Conservation (phyloP, 2,888 invertebrate species). For the Osedax fenrisi region DNA sequence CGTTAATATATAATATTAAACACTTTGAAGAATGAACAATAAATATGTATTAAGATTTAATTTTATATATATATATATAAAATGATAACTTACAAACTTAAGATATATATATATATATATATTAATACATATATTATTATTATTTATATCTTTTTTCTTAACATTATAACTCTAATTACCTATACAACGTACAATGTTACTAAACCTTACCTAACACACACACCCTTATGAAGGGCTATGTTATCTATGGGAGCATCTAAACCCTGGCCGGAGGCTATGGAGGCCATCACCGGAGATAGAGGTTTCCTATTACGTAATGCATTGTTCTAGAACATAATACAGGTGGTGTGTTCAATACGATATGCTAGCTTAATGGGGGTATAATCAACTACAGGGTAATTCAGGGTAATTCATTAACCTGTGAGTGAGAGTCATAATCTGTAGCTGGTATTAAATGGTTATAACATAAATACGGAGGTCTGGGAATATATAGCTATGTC, state of each 20-base stretch:
- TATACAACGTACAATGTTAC: no score
- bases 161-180: no score
- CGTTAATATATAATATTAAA: no score
- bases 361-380: not conserved
- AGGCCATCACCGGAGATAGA: slow-evolving; percentile 61
- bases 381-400: not conserved
- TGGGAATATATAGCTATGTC: no score
- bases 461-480: no score
- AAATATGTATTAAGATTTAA: no score
- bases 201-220: no score
- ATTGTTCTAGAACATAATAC: no score
- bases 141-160: not conserved
- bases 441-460: no score
- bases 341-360: not conserved
- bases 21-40: no score
- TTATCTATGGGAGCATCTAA: slow-evolving; percentile 51
- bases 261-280: slow-evolving; percentile 61
- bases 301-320: not conserved
- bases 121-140: not conserved
- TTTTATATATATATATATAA: not conserved
- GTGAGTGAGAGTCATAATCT: no score
- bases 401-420: not conserved
- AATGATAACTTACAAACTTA: not conserved
- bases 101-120: not conserved
- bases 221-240: slow-evolving; percentile 39